These are phyloP conservation scores for Spizaetus ornatus DNA, from an alignment of 2,113 vertebrate genomes.

Conservation along the genomic window DNA sequence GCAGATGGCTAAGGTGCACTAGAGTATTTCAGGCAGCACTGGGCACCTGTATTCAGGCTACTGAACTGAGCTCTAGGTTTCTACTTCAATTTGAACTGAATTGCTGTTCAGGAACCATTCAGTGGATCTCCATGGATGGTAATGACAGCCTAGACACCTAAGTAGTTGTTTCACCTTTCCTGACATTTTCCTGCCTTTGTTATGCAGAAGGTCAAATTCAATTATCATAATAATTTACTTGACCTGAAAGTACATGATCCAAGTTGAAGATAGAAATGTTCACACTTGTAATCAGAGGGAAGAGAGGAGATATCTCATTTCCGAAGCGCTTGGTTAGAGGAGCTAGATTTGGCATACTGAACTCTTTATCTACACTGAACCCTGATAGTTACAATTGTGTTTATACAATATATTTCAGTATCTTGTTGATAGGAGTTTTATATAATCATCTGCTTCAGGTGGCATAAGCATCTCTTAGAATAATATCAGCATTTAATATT, in stretches of 20 bases:
- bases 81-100: background rate
- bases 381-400: background rate
- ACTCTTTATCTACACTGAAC: background rate
- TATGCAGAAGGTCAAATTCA: constrained; percentile 3
- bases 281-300: background rate
- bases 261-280: background rate
- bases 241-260: background rate
- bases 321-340: background rate
- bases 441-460: background rate
- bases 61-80: background rate
- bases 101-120: background rate
- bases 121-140: background rate
- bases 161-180: background rate
- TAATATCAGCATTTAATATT: background rate
- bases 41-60: background rate
- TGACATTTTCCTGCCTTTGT: background rate
- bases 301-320: background rate
- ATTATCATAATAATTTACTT: constrained; percentile 10
- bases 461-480: background rate
- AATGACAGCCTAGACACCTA: background rate
- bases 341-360: background rate
- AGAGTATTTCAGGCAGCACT: background rate
- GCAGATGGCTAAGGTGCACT: background rate
- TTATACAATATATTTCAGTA: background rate
- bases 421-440: background rate